phyloP scores from a whole-genome alignment of 2,797 vertebrate genomes.

The Arnoldichthys spilopterus region DNA sequence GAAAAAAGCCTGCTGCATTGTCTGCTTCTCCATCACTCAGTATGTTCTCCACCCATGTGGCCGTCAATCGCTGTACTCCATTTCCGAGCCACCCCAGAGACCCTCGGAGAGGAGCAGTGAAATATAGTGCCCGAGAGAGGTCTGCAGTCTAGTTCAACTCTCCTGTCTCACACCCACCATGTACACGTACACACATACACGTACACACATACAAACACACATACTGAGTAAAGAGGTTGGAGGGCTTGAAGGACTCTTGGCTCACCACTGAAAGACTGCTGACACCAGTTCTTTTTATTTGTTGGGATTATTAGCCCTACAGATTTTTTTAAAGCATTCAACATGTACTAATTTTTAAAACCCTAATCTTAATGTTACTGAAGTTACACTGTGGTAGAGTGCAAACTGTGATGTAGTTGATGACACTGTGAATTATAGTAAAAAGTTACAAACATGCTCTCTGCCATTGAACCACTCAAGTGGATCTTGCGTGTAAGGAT shows the following conservation, averaged over 20 bases:
- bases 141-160: conserved; percentile 21
- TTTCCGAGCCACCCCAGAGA: conserved; percentile 62
- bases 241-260: conserved; percentile 54
- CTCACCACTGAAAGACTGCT: conserved; percentile 47
- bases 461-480: conserved; percentile 29
- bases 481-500: conserved; percentile 57
- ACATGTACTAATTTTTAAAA: not conserved
- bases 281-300: conserved; percentile 38
- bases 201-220: conserved; percentile 28
- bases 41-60: conserved; percentile 63
- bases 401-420: not conserved
- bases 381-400: not conserved
- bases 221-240: conserved; percentile 46
- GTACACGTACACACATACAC: conserved; percentile 21
- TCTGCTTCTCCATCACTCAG: conserved; percentile 58
- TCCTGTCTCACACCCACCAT: conserved; percentile 6
- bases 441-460: not conserved
- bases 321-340: not conserved
- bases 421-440: conserved; percentile 21
- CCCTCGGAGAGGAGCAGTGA: conserved; percentile 40
- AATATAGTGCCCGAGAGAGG: conserved; percentile 21
- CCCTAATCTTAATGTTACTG: not conserved
- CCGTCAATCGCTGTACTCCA: conserved; percentile 62
- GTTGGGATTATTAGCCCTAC: conserved; percentile 1
- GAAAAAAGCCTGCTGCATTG: conserved; percentile 68